These are phyloP conservation scores for Callithrix jacchus DNA, from an alignment of 2,113 vertebrate species.

Conservation along the genomic window DNA sequence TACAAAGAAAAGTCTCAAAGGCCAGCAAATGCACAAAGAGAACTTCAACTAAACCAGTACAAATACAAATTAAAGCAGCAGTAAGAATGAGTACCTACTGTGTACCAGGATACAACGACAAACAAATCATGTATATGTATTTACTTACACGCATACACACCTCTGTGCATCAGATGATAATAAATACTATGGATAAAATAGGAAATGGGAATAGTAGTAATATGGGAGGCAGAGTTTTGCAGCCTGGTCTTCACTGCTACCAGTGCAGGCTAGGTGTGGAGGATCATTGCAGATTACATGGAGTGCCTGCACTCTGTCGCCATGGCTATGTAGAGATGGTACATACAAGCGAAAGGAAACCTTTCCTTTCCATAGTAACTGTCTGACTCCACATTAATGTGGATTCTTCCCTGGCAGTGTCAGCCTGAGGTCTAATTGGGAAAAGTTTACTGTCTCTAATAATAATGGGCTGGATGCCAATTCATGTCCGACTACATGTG, in stretches of 20 bases:
- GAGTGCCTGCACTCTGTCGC: not conserved
- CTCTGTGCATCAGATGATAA: not conserved
- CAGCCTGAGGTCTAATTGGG: not conserved
- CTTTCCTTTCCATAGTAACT: not conserved
- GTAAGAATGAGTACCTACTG: not conserved
- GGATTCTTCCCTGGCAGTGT: not conserved
- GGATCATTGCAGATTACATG: no score
- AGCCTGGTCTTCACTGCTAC: not conserved
- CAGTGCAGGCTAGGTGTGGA: not conserved
- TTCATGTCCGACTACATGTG: not conserved
- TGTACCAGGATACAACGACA: not conserved
- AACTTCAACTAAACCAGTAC: not conserved
- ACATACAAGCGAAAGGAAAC: not conserved
- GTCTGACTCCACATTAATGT: not conserved
- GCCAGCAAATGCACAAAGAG: not conserved
- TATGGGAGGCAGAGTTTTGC: not conserved
- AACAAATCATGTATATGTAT: not conserved
- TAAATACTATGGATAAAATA: not conserved
- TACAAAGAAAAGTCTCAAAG: not conserved
- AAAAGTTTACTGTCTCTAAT: not conserved
- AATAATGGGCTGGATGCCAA: not conserved
- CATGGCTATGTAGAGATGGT: not conserved
- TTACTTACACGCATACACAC: not conserved
- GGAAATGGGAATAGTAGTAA: not conserved
- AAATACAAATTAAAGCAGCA: not conserved